Evolutionary conservation across 2,888 invertebrate genomes (phyloP).

Genomic region (Pristionchus arcanus): DNA sequence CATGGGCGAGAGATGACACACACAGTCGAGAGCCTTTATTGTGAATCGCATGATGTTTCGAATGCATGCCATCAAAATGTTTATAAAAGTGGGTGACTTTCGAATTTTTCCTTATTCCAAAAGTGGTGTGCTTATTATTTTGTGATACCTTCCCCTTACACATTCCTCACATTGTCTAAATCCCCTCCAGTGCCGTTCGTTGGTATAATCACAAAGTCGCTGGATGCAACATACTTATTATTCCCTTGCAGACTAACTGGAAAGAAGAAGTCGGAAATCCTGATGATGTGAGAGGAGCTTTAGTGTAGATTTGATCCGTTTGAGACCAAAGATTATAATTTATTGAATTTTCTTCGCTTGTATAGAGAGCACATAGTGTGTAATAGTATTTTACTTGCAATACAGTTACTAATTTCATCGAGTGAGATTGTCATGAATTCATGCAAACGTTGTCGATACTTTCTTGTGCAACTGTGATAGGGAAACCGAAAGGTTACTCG

Average conservation of each 20-base stretch:
- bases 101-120: too few species aligned
- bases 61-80: too few species aligned
- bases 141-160: too few species aligned
- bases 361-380: not conserved
- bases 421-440: slow-evolving; percentile 18
- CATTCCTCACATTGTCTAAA: too few species aligned
- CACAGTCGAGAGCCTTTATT: too few species aligned
- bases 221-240: too few species aligned
- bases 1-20: too few species aligned
- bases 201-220: not conserved
- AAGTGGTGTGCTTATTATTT: too few species aligned
- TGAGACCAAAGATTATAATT: slow-evolving; percentile 40
- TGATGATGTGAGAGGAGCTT: slow-evolving; percentile 11
- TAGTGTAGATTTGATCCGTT: not conserved
- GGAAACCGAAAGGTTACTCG: not conserved
- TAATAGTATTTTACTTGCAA: slow-evolving; percentile 11
- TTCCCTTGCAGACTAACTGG: slow-evolving; percentile 12
- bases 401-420: slow-evolving; percentile 31
- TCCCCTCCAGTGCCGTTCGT: not conserved
- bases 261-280: slow-evolving; percentile 30
- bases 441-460: slow-evolving; percentile 23
- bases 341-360: slow-evolving; percentile 16
- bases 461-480: slow-evolving; percentile 40
- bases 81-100: too few species aligned
- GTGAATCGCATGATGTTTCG: not conserved